These are phyloP conservation scores for Euschistus heros DNA, from an alignment of 1,140 invertebrate species.

Conservation along the genomic window DNA sequence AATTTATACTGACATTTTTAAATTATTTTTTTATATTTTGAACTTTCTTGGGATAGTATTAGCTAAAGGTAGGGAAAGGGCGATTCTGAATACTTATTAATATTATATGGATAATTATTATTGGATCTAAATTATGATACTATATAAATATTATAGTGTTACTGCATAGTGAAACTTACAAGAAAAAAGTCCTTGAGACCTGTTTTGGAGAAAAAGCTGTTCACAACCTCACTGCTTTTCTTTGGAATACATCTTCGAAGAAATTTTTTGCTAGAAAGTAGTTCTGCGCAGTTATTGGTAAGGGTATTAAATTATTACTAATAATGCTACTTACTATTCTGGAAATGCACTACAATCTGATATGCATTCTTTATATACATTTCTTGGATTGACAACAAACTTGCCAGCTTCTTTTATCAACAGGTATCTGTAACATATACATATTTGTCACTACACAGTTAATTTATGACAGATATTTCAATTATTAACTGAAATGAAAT, in stretches of 20 bases:
- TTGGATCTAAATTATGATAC: too few relatives aligned
- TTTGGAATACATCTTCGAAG: constrained; percentile 46
- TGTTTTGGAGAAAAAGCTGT: constrained; percentile 39
- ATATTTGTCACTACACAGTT: too few relatives aligned
- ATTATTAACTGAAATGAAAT: too few relatives aligned
- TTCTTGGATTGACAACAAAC: constrained; percentile 30
- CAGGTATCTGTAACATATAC: constrained; percentile 34
- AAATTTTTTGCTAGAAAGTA: constrained; percentile 31
- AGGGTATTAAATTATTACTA: constrained; percentile 15
- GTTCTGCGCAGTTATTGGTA: not conserved
- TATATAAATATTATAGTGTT: too few relatives aligned
- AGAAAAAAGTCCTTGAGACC: constrained; percentile 44
- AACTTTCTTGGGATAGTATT: too few relatives aligned
- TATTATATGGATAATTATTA: too few relatives aligned
- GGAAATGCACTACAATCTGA: constrained; percentile 36
- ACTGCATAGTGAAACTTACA: constrained; percentile 33
- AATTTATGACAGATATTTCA: too few relatives aligned
- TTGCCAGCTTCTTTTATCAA: constrained; percentile 31
- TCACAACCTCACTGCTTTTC: constrained; percentile 34
- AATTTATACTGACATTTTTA: too few relatives aligned
- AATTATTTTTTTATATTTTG: too few relatives aligned
- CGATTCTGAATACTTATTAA: too few relatives aligned
- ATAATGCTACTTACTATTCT: constrained; percentile 37
- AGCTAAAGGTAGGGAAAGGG: too few relatives aligned
- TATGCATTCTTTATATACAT: constrained; percentile 39